phyloP scores from a whole-genome alignment of 2,888 invertebrate genomes.

The Cataglyphis cursor region DNA sequence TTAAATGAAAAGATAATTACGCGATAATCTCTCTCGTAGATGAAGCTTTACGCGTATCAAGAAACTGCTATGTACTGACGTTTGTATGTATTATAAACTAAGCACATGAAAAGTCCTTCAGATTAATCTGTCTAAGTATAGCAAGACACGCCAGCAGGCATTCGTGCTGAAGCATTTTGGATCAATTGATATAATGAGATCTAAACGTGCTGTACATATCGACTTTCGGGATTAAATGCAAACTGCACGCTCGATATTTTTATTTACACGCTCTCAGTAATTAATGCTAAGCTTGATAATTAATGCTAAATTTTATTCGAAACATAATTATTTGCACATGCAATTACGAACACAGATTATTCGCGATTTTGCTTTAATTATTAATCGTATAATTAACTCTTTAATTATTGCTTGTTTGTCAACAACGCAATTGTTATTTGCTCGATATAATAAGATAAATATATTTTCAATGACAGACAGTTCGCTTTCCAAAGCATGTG shows the following conservation, averaged over 20 bases:
- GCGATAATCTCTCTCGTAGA: not conserved
- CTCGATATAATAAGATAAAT: not conserved
- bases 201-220: slow-evolving; percentile 38
- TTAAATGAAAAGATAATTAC: not conserved
- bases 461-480: not conserved
- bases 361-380: not conserved
- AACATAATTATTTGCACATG: not conserved
- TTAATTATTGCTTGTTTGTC: not conserved
- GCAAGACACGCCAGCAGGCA: slow-evolving; percentile 2
- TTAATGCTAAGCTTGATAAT: not conserved
- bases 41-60: not conserved
- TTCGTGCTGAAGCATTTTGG: slow-evolving; percentile 18
- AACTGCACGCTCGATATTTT: not conserved
- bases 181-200: slow-evolving; percentile 57
- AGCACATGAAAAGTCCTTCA: slow-evolving; percentile 32
- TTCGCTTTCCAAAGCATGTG: not conserved
- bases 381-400: not conserved
- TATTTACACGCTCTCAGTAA: not conserved
- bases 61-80: not conserved
- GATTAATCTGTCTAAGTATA: slow-evolving; percentile 35
- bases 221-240: slow-evolving; percentile 21
- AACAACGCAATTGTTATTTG: not conserved
- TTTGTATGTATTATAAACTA: not conserved
- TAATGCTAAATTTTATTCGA: not conserved
- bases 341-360: not conserved